Conservation (phyloP, 2,113 vertebrate species). For the Cephalopholis sonnerati region DNA sequence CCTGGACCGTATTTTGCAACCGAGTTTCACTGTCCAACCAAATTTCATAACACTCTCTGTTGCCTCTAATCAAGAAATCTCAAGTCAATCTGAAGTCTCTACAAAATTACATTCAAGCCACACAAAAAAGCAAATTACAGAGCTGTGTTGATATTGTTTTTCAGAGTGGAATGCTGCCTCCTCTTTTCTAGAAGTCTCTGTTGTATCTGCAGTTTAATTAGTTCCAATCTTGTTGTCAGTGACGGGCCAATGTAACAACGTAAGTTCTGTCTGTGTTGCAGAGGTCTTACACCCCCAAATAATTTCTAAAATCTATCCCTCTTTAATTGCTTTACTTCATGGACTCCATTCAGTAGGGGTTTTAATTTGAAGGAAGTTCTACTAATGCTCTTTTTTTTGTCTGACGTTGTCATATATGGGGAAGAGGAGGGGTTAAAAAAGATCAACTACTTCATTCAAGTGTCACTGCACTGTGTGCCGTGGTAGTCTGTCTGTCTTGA, state of each 20-base stretch:
- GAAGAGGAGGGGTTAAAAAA: conserved; percentile 56
- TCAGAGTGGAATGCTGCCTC: background rate
- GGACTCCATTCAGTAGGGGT: background rate
- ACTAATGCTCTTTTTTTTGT: background rate
- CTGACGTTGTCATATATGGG: conserved; percentile 2
- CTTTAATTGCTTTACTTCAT: background rate
- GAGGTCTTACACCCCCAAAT: background rate
- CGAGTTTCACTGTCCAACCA: background rate
- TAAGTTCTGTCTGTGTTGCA: background rate
- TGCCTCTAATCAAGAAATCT: background rate
- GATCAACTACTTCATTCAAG: conserved; percentile 42
- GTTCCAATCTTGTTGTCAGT: background rate
- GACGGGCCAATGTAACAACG: background rate
- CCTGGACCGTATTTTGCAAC: background rate
- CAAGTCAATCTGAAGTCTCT: no score
- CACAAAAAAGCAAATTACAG: background rate
- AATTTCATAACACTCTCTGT: conserved; percentile 1
- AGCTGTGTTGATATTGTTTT: background rate
- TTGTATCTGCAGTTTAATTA: background rate
- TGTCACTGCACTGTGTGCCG: background rate
- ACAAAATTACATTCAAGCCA: background rate
- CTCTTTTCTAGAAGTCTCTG: background rate
- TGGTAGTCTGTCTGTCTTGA: background rate
- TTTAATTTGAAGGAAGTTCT: conserved; percentile 40
- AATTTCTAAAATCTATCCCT: background rate